Base-by-base conservation (phyloP, 1,140 invertebrate genomes). In the Archivesica marissinica region DNA sequence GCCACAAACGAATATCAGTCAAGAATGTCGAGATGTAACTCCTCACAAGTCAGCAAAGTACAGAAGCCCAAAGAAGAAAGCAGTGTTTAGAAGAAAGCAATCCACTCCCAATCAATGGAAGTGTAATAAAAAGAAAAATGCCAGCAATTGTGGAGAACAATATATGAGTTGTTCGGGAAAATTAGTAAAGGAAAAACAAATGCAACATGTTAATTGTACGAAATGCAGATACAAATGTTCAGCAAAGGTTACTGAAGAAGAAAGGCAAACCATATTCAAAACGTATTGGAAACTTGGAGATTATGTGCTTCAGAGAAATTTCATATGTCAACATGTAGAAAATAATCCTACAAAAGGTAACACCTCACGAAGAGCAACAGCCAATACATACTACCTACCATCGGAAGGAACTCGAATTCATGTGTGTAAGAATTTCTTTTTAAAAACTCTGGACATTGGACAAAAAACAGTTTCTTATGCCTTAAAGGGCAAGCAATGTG, bases 41-140 rank as follows among this genome's bases (percentile, higher is more conserved):
- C 41, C 64, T 54, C 64, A 81, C 41, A 70, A 68, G 50, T 28
- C 44, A 2, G 78, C 78, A 3, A 33, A 7, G 6, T 81, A 81
- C 20, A 3, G 56, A 54, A 70, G 61, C 44, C 78, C 64, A 15
- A 11, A 33, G 38, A 66, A 81, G 61, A 52, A 70, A 28, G 33
- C 13, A 13, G 68, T 33, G 54, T 38, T 61, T n/a, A 35, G 78
- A 54, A 70, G 72, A 41, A 81, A 15, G 39, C 68, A 50, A 81
- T 2, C 44, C 17, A 70, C 68, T 41, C 0, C 7, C 38, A 28
- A 35, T 2, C 33, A 70, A 20, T 81, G 61, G 78, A 52, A 81
- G 25, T 30, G 33, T 39, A 64, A 66, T 59, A 33, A 70, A 0
- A 15, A 66, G 52, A 81, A 81, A 81, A 54, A 2, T 6, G 1